Percentiles rank a stretch among this genome's conserved stretches.
Conservation (phyloP, 2,888 invertebrate genomes). For the Tipula lateralis region DNA sequence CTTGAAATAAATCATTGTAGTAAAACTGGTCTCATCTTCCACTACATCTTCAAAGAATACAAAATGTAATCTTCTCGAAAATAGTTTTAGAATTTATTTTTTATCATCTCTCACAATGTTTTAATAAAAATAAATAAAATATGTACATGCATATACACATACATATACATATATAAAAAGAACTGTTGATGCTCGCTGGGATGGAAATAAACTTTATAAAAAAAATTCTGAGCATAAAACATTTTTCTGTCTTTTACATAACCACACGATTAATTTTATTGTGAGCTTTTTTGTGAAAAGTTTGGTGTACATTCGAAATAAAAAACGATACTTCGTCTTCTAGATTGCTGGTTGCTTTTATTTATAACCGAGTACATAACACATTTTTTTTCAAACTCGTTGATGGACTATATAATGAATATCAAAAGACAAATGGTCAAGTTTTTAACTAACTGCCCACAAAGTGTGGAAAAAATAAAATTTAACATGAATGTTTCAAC, state of each 20-base stretch:
- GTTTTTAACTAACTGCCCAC: neutral
- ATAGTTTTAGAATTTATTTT: conserved; percentile 20
- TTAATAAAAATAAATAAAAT: neutral
- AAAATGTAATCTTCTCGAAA: conserved; percentile 24
- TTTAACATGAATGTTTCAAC: neutral
- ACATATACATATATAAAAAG: neutral
- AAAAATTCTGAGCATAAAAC: neutral
- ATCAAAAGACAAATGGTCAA: conserved; percentile 3
- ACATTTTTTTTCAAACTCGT: neutral
- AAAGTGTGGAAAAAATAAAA: neutral
- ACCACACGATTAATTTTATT: conserved; percentile 19
- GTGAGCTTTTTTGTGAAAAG: conserved; percentile 6
- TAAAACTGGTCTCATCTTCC: neutral
- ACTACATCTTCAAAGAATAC: neutral
- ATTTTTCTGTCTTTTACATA: conserved; percentile 19
- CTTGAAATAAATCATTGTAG: conserved; percentile 11
- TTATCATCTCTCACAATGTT: neutral
- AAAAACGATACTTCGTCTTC: neutral
- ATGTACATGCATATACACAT: neutral
- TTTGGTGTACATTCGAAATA: neutral
- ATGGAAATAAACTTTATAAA: neutral
- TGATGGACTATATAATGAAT: conserved; percentile 11
- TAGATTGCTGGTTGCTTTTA: neutral
- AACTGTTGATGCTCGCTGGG: neutral
- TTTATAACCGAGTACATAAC: neutral